Conservation (phyloP, 2,888 invertebrate genomes). For the Cantharis lateralis region DNA sequence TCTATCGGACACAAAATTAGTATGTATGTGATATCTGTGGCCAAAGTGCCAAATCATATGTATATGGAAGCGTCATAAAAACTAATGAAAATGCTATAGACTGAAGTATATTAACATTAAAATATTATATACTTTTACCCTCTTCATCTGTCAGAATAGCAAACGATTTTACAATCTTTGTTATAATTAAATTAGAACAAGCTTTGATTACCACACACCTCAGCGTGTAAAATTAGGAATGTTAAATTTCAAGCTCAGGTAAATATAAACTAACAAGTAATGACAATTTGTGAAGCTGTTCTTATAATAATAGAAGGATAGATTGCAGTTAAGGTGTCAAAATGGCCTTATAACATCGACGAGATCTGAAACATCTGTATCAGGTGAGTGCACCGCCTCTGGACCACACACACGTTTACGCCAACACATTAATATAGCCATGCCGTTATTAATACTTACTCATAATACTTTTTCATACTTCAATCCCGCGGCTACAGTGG, state of each 20-base stretch:
- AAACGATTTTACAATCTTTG: conserved; percentile 39
- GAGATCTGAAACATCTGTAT: conserved; percentile 46
- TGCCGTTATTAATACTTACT: conserved; percentile 55
- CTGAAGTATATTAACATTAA: conserved; percentile 21
- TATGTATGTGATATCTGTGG: conserved; percentile 10
- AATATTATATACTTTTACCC: conserved; percentile 33
- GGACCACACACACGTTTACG: conserved; percentile 55
- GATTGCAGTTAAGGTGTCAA: conserved; percentile 43
- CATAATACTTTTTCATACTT: conserved; percentile 53
- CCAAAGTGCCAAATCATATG: conserved; percentile 16
- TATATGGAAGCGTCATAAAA: conserved; percentile 22
- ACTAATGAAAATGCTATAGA: conserved; percentile 27
- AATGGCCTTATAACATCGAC: conserved; percentile 34
- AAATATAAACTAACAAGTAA: conserved; percentile 23
- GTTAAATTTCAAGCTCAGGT: conserved; percentile 26
- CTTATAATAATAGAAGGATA: conserved; percentile 37
- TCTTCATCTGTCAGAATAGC: conserved; percentile 35
- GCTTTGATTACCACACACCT: conserved; percentile 49
- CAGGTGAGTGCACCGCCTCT: conserved; percentile 48
- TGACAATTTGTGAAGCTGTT: conserved; percentile 29
- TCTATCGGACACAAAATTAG: conserved; percentile 26
- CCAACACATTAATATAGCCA: conserved; percentile 55
- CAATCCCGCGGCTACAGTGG: conserved; percentile 46
- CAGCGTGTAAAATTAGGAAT: conserved; percentile 50
- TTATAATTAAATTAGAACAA: conserved; percentile 48